Base-by-base conservation (phyloP, 2,797 vertebrate genomes). In the Anomalospiza imberbis region DNA sequence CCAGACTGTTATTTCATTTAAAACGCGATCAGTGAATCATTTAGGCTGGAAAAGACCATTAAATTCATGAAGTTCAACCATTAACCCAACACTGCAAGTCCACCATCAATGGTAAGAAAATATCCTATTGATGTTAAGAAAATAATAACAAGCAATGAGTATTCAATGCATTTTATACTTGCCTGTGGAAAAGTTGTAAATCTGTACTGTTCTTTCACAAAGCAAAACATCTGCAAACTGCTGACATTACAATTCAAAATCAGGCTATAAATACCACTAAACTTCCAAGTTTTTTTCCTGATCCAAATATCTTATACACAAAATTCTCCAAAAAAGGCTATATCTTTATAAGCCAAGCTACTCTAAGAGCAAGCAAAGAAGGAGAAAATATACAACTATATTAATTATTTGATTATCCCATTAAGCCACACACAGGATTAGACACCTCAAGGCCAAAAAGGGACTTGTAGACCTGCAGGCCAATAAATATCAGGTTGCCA, bases 221-320 rank as follows among this genome's bases (percentile, higher is more conserved):
- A 99, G 94, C 98, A 99, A 98, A 99, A 99, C 99, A 99, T 99
- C 97, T 99, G 98, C 66, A 99, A 98, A 95, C 99, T 57, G 99
- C 99, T 42, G 99, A 99, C 99, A 99, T 99, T 58, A 99, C 98
- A 29, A 99, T 99, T 95, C 99, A 98, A 58, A 99, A 98, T 90
- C 98, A 99, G 36, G 13, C 58, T 20, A 28, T 40, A 40, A 60
- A 60, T 60, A 38, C 58, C 36, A 40, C 26, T 36, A 60, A 60
- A 38, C 36, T 7, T 60, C 36, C 12, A 21, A 99, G 98, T 77
- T 99, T 99, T 99, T 99, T 99, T 55, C 99, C 99, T 10, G 98
- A 99, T 66, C 98, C 99, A 71, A 99, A 99, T 99, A 99, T 99
- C 97, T 99, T 99, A 70, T 99, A 99, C 24, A 99, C 99, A 72